Base-by-base conservation (phyloP, 2,113 vertebrate genomes). In the Manacus vitellinus region DNA sequence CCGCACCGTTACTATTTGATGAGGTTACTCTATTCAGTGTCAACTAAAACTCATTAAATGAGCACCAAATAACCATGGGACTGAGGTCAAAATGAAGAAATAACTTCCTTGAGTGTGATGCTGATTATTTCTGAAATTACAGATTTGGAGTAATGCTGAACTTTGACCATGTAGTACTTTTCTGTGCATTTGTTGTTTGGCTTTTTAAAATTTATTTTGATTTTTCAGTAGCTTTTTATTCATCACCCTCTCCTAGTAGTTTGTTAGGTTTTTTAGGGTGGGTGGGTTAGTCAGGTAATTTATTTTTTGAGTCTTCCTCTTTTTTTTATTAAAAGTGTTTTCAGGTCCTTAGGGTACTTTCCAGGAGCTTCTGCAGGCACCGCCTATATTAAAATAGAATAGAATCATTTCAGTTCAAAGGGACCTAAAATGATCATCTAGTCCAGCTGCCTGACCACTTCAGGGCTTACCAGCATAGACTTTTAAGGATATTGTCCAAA, bases 221-320 rank as follows among this genome's bases (percentile, higher is more conserved):
- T 65, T 84, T 83, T 71, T 76, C 56, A 35, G 24, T 39, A 44
- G 6, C 6, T 30, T 43, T 72, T 51, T 51, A 46, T 41, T 73
- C 12, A 18, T 54, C 4, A 13, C 1, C 6, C 8, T 1, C 3
- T n/a, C 12, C n/a, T 21, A 27, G 6, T n/a, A 78, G 25, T 5
- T 39, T 43, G 12, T 63, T 63, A 8, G 13, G 19, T 4, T 37
- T n/a, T 61, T 55, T 33, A 25, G 27, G 4, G 4, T 31, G 12
- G 2, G 11, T 25, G 27, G 14, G 28, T 52, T 30, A 51, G 28
- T 39, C 15, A 46, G 24, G 15, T 56, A 55, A 49, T 14, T 49
- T 49, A 37, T 55, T 59, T 43, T 28, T 21, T 74, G 2, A 4
- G 4, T 35, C 41, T 54, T 19, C 4, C 3, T 59, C 5, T 33